Base-by-base conservation (phyloP, 2,113 vertebrate species). In the Strix aluco region DNA sequence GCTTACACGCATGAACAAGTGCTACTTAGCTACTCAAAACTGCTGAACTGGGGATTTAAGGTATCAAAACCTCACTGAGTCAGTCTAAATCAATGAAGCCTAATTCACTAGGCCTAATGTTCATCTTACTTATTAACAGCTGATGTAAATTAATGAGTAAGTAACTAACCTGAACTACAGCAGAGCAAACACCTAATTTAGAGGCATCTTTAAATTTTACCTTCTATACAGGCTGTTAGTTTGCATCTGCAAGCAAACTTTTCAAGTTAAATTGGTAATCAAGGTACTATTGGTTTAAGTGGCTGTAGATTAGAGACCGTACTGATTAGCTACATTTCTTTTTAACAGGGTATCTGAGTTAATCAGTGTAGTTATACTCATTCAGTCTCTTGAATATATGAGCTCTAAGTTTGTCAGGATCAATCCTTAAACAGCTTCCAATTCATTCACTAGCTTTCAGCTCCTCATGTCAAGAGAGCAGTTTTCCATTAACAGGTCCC, bases 81-180 rank as follows among this genome's bases (percentile, higher is more conserved):
- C 36, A 57, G 58, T 29, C 49, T 49, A 52, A 95, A n/a, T 74
- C 86, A 88, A 42, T 72, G 46, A 63, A 87, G 44, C 72, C 66
- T 26, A 87, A 88, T 88, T 90, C 82, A 78, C 70, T 86, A 88
- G 54, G 30, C 34, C 26, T 59, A 44, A 59, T 67, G 77, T 74
- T 90, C 29, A 52, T 70, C 75, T 92, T 51, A 59, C 47, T 73
- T 88, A 81, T 67, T 88, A 91, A 74, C 5, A 4, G 40, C 23
- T 92, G 88, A 66, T 92, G 78, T 66, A 96, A 97, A 88, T 81
- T 95, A 97, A 90, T 46, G 69, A 86, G 63, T 71, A 92, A 90
- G 20, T 94, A 92, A 94, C 77, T 75, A 83, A 57, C 61, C 40
- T 88, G 44, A 91, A 91, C 66, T 26, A 46, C 55, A 67, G 47